Evolutionary conservation across 2,888 invertebrate species (phyloP).

Genomic region (Julus scandinavius): DNA sequence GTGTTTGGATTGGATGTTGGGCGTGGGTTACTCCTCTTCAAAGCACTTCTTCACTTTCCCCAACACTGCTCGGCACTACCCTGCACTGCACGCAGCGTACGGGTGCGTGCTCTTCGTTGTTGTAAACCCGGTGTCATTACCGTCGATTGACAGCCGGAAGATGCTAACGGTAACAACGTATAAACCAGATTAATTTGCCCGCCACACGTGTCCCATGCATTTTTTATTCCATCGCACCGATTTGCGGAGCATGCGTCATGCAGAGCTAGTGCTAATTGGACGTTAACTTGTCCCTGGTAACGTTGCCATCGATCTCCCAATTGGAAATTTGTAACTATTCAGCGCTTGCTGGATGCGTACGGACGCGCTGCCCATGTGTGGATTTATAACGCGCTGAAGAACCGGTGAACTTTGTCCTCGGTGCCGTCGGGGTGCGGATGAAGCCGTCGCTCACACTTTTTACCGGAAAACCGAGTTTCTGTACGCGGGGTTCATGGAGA

Average conservation of each 20-base stretch:
- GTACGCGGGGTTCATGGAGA: conserved; percentile 58
- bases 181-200: not conserved
- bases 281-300: not conserved
- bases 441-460: not conserved
- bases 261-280: not conserved
- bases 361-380: not conserved
- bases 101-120: not conserved
- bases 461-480: not conserved
- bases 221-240: not conserved
- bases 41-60: not conserved
- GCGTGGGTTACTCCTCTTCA: conserved; percentile 28
- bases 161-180: not conserved
- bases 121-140: not conserved
- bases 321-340: not conserved
- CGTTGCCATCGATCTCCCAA: conserved; percentile 5
- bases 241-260: conserved; percentile 3
- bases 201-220: not conserved
- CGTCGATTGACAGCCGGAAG: not conserved
- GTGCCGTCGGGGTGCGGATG: conserved; percentile 1
- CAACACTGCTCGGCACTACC: not conserved
- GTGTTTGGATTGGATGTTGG: conserved; percentile 8
- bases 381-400: not conserved
- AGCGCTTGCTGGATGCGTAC: not conserved
- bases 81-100: conserved; percentile 19
- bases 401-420: conserved; percentile 8